Evolutionary conservation across 2,797 vertebrate genomes (phyloP).

Genomic region (Clarias laeviceps): DNA sequence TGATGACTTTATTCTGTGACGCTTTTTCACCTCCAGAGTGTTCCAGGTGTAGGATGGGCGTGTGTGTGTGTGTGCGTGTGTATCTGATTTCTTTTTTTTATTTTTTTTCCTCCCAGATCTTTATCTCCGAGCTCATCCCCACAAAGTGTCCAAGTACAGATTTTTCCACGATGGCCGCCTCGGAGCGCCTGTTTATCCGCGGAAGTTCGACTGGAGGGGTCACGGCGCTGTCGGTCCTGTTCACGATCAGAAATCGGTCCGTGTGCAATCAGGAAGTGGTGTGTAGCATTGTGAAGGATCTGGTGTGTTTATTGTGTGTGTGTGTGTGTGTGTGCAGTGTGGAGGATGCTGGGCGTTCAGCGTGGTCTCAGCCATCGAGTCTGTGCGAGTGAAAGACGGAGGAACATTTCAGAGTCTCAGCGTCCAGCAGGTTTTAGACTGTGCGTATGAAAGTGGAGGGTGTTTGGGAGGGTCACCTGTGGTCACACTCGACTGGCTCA

Average conservation of each 20-base stretch:
- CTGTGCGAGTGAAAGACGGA: constrained; percentile 76
- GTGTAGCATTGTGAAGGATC: not conserved
- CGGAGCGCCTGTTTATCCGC: constrained; percentile 65
- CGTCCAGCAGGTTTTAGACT: constrained; percentile 91
- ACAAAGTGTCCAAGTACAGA: constrained; percentile 69
- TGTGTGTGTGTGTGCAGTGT: constrained; percentile 74
- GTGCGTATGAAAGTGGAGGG: constrained; percentile 80
- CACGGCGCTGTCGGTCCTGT: constrained; percentile 81
- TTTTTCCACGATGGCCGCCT: not conserved
- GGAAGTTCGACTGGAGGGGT: constrained; percentile 90
- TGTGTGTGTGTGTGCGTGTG: not conserved
- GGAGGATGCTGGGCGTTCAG: constrained; percentile 95
- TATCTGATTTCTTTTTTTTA: not conserved
- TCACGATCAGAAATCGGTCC: constrained; percentile 84
- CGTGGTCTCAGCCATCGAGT: constrained; percentile 82
- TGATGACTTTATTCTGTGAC: not conserved
- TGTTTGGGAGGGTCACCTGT: constrained; percentile 83
- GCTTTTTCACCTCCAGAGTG: not conserved
- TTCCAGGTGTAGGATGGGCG: not conserved
- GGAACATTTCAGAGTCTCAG: constrained; percentile 79
- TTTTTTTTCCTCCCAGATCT: constrained; percentile 69
- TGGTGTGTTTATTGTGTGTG: constrained; percentile 17
- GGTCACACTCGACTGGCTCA: constrained; percentile 81
- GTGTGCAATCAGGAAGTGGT: constrained; percentile 48
- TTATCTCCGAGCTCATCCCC: constrained; percentile 77